A percentile compares a stretch with the other conserved stretches of the same genome.
Conservation (phyloP, 1,140 invertebrate species). For the Varroa destructor region DNA sequence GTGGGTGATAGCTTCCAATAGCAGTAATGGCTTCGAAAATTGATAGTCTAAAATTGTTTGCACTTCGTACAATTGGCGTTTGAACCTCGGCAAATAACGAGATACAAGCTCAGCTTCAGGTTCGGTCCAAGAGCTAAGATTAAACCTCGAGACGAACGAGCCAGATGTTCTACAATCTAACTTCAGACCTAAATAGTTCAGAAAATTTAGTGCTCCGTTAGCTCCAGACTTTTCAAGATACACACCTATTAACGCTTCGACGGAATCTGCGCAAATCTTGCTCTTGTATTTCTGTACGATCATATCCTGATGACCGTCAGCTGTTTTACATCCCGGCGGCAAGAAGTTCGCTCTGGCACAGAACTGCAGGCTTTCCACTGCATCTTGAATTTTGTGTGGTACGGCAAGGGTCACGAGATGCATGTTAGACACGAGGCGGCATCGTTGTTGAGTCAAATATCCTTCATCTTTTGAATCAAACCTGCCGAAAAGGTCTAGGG, state of each 20-base stretch:
- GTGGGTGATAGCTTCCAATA: conserved; percentile 90
- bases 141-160: not conserved
- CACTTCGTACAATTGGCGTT: conserved; percentile 15
- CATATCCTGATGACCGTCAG: conserved; percentile 32
- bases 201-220: conserved; percentile 48
- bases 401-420: conserved; percentile 55
- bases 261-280: conserved; percentile 60
- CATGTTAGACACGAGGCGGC: conserved; percentile 62
- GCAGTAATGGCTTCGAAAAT: conserved; percentile 68
- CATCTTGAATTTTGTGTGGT: conserved; percentile 35
- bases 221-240: conserved; percentile 50
- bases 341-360: conserved; percentile 28
- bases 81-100: conserved; percentile 24
- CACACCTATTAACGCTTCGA: conserved; percentile 69
- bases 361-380: conserved; percentile 36
- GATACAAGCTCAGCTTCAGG: conserved; percentile 35
- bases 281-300: conserved; percentile 45
- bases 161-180: not conserved
- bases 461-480: conserved; percentile 61
- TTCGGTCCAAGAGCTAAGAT: conserved; percentile 11
- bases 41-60: conserved; percentile 53
- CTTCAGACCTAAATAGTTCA: conserved; percentile 54
- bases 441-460: conserved; percentile 57
- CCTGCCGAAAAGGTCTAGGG: conserved; percentile 55
- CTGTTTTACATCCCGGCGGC: conserved; percentile 28